phyloP scores from a whole-genome alignment of 2,113 vertebrate species.

The Onychostoma macrolepis region DNA sequence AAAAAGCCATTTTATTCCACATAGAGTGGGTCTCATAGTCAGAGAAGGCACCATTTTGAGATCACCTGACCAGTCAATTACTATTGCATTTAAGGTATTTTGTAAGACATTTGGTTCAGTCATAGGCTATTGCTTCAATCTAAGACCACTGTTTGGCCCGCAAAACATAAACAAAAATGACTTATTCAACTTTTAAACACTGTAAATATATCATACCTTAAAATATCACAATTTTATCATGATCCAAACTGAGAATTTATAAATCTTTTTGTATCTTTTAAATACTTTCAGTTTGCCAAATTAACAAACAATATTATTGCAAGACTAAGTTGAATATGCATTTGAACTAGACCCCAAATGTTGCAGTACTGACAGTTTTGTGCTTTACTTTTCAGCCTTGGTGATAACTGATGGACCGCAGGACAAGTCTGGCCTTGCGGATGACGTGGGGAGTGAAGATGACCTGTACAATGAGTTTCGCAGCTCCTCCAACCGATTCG shows the following conservation, averaged over 20 bases:
- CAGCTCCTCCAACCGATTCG: constrained; percentile 84
- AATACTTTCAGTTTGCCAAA: background rate
- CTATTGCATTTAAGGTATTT: background rate
- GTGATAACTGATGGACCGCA: constrained; percentile 81
- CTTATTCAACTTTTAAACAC: background rate
- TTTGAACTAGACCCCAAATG: background rate
- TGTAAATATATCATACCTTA: background rate
- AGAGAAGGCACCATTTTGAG: background rate
- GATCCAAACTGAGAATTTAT: background rate
- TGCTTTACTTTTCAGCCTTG: constrained; percentile 70
- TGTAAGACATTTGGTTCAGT: background rate
- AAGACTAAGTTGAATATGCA: background rate
- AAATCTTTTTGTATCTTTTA: background rate
- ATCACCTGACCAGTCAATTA: background rate
- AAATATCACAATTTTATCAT: background rate
- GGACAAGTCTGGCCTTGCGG: constrained; percentile 75
- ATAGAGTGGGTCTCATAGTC: background rate
- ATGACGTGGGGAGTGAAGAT: constrained; percentile 87
- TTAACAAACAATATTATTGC: background rate
- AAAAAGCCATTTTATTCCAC: constrained; percentile 19
- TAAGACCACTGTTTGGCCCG: background rate
- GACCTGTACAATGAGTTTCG: constrained; percentile 90
- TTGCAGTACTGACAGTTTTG: background rate
- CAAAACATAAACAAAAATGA: background rate
- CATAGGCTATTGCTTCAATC: background rate